Base-by-base conservation (phyloP, 2,797 vertebrate genomes). In the Graptemys geographica region DNA sequence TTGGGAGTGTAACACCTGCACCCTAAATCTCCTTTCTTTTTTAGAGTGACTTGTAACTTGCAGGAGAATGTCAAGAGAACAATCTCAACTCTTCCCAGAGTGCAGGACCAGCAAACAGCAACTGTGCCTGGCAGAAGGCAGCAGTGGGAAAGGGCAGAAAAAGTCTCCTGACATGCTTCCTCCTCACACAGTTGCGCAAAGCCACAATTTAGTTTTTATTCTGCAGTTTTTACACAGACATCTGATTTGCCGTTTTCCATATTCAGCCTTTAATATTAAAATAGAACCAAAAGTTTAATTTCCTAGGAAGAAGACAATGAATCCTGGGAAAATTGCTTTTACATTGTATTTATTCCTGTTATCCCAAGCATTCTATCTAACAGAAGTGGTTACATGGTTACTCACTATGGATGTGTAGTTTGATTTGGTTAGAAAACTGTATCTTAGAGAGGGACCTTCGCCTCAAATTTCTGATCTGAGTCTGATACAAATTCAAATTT, bases 381-480 rank as follows among this genome's bases (percentile, higher is more conserved):
- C 47, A 74, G 37, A 57, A 4, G 2, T 59, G 78, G n/a, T 5
- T 53, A 49, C n/a, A 51, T 6, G 49, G 47, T 23, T 82, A 8
- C 18, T 87, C 72, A 3, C 18, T 79, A 47, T 55, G 47, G 10
- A 31, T n/a, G 19, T 1, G 2, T 8, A 59, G 84, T 79, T 18
- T 31, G 10, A 10, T 52, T 79, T 87, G 65, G 59, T 56, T 78
- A 74, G 18, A 62, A 3, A 3, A 41, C 25, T 10, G 1, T 15
- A 81, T 10, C 6, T 5, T 8, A 47, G 9, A 51, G 23, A 86
- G 11, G 5, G 53, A 49, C 47, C 2, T 23, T 44, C 81, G 6
- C 1, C 5, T 11, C 27, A 37, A 12, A 59, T 5, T 31, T 51
- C 19, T 0, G 0, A 53, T n/a, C 31, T 78, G 41, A 6, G 10